Evolutionary conservation across 2,113 vertebrate species (phyloP), one percentile per base, ranked within the genome.

Genomic region (Trogon surrucura): DNA sequence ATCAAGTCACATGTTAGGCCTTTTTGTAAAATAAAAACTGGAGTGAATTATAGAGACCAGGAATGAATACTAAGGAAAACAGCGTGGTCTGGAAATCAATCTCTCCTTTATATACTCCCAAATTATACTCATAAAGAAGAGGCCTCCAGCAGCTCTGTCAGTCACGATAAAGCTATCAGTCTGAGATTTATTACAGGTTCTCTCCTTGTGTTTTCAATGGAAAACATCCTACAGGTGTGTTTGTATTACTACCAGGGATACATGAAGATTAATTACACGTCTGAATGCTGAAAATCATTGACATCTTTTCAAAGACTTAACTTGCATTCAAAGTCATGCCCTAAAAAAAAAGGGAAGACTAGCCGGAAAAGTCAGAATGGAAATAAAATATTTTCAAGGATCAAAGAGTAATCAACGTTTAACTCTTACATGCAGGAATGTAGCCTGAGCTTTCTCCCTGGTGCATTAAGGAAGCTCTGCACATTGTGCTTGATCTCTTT

Each of bases 191-290:
- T 97, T 97, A 89, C 79, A 95, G 93, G 88, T 89, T 97, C 89
- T 95, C 60, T 96, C 89, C 89, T 96, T 95, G 85, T 95, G 97
- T 96, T 95, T 96, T 97, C 97, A 94, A 91, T 95, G 89, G 95
- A 94, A 96, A 97, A 95, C 91, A 96, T 97, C 97, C 97, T 97
- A 98, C 97, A 98, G 97, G 98, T 98, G 97, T 98, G 97, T 97
- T 97, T 97, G 95, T 90, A 93, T 96, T 98, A 30, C 57, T 84
- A 93, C 90, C 58, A 67, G 95, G 97, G 96, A 96, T 95, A 93
- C 92, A 98, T 94, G 96, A 97, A 98, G 98, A 98, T 97, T 97
- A 97, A 98, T 97, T 97, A 96, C 84, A 85, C 32, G 80, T 80
- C 95, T 95, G 50, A 96, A 64, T 66, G 27, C 80, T 91, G 74